Percentiles rank a stretch among this genome's conserved stretches.
Conservation (phyloP, 2,113 vertebrate species). For the Brachyistius frenatus region DNA sequence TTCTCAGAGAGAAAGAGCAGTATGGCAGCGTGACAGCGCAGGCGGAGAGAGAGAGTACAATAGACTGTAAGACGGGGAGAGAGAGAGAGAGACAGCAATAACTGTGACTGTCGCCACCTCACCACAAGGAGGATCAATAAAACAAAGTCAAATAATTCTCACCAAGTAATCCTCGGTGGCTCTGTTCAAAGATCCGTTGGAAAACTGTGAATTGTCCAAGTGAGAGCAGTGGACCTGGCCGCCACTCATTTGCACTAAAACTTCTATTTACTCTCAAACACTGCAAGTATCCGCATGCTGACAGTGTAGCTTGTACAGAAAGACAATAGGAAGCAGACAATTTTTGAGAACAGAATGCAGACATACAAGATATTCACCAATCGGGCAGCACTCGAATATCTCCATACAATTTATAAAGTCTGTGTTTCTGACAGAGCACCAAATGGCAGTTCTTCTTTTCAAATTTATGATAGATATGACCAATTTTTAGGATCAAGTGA, state of each 20-base stretch:
- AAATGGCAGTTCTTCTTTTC: too few species aligned
- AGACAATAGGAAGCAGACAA: neutral
- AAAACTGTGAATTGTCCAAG: conserved; percentile 38
- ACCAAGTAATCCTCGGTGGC: conserved; percentile 57
- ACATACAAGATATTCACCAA: neutral
- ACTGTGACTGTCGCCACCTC: conserved; percentile 53
- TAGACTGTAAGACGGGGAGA: neutral
- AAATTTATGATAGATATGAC: too few species aligned
- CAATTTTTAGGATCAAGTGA: too few species aligned
- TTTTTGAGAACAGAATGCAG: neutral
- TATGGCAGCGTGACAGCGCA: conserved; percentile 33
- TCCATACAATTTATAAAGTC: neutral
- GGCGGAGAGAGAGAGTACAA: neutral
- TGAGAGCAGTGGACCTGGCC: conserved; percentile 10
- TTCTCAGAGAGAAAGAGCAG: conserved; percentile 49
- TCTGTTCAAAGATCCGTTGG: conserved; percentile 64
- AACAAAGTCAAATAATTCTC: conserved; percentile 70
- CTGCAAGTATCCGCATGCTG: neutral
- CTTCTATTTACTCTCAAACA: conserved; percentile 45
- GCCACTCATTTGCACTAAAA: conserved; percentile 31
- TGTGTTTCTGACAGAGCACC: neutral
- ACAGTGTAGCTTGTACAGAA: neutral
- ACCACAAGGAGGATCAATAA: conserved; percentile 63
- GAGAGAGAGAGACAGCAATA: conserved; percentile 17
- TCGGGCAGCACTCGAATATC: neutral